Conservation (phyloP, 2,113 vertebrate genomes). For the Cyphomyrus discorhynchus region DNA sequence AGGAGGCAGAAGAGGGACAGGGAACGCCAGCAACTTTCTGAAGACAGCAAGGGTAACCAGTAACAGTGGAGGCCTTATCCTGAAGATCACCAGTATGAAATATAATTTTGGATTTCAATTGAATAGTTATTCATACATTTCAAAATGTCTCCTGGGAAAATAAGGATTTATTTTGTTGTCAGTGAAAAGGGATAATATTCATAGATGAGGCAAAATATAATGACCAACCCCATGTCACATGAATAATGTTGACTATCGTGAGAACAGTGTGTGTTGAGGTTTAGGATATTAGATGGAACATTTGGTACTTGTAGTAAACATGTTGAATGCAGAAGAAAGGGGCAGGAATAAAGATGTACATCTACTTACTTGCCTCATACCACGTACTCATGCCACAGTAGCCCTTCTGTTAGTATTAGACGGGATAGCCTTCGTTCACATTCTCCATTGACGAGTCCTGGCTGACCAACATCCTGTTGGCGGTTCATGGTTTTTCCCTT, state of each 20-base stretch:
- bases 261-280: neutral
- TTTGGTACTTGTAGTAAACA: neutral
- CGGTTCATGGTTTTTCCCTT: neutral
- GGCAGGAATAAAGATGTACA: neutral
- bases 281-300: neutral
- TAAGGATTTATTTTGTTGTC: neutral
- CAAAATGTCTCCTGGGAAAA: neutral
- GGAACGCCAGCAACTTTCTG: neutral
- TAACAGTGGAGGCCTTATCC: neutral
- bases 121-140: neutral
- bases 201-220: neutral
- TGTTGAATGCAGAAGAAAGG: neutral
- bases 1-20: neutral
- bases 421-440: neutral
- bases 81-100: neutral
- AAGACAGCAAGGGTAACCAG: neutral
- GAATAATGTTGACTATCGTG: neutral
- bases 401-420: neutral
- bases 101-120: neutral
- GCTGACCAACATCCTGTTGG: neutral
- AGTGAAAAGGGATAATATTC: neutral
- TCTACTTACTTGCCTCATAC: neutral
- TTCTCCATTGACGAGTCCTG: neutral
- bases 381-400: neutral
- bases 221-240: neutral